Conservation (phyloP, 1,140 invertebrate genomes). For the Tenebrio molitor region DNA sequence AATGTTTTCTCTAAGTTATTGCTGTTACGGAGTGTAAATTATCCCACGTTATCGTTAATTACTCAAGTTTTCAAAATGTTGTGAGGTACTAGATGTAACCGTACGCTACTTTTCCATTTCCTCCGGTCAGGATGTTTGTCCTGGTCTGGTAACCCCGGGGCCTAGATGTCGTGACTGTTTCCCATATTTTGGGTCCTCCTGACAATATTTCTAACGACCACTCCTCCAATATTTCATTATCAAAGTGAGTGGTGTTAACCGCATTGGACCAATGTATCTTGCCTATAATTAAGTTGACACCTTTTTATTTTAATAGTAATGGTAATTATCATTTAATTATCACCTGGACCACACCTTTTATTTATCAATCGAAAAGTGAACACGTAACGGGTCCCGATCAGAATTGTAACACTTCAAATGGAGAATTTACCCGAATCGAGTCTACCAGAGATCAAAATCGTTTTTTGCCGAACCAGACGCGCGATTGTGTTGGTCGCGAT, state of each 20-base stretch:
- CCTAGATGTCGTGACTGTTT: constrained; percentile 21
- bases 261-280: constrained; percentile 11
- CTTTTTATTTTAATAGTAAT: constrained; percentile 2
- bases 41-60: constrained; percentile 26
- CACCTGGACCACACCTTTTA: constrained; percentile 4
- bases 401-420: too few species aligned
- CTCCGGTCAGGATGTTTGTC: too few species aligned
- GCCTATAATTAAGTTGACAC: constrained; percentile 22
- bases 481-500: too few species aligned
- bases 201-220: constrained; percentile 32
- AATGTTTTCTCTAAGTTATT: constrained; percentile 30
- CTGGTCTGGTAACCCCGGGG: too few species aligned
- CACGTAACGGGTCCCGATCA: too few species aligned
- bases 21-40: constrained; percentile 11
- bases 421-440: too few species aligned
- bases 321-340: constrained; percentile 23
- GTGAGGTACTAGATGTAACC: too few species aligned
- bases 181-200: constrained; percentile 26
- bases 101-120: neutral
- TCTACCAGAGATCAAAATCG: too few species aligned
- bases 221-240: constrained; percentile 21
- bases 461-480: too few species aligned
- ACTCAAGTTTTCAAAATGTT: constrained; percentile 12
- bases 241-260: neutral
- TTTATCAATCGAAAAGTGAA: too few species aligned